Conservation (phyloP, 2,888 invertebrate genomes). For the Pedicia rivosa region DNA sequence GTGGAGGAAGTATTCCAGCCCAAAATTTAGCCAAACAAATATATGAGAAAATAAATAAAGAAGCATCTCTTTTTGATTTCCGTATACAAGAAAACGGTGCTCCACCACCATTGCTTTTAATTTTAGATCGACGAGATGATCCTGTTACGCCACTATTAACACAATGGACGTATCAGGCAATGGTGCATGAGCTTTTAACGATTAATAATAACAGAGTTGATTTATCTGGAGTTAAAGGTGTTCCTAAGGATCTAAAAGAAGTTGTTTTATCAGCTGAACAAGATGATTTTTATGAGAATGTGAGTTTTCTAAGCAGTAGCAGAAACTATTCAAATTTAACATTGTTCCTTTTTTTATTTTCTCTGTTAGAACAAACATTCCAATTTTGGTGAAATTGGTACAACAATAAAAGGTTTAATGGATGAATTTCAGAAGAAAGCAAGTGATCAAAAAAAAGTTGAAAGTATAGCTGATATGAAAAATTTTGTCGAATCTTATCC, state of each 20-base stretch:
- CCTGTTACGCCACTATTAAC: constrained; percentile 90
- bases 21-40: constrained; percentile 73
- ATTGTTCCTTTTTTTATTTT: constrained; percentile 6
- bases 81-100: constrained; percentile 43
- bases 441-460: constrained; percentile 90
- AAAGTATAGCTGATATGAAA: constrained; percentile 98
- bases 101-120: constrained; percentile 64
- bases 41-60: constrained; percentile 70
- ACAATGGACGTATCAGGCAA: constrained; percentile 99
- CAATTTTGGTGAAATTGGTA: constrained; percentile 98
- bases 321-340: not conserved
- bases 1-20: constrained; percentile 71
- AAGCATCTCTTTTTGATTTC: constrained; percentile 76
- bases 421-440: constrained; percentile 94
- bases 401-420: constrained; percentile 91
- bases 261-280: constrained; percentile 89
- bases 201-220: constrained; percentile 91
- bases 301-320: constrained; percentile 22
- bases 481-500: constrained; percentile 96
- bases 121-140: constrained; percentile 88
- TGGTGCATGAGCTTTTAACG: constrained; percentile 94
- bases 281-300: constrained; percentile 92
- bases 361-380: constrained; percentile 65
- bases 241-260: constrained; percentile 79
- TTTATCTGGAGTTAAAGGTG: constrained; percentile 66